A percentile compares a stretch with the other conserved stretches of the same genome.
Conservation (phyloP, 1,140 invertebrate genomes). For the Plectus sambesii region DNA sequence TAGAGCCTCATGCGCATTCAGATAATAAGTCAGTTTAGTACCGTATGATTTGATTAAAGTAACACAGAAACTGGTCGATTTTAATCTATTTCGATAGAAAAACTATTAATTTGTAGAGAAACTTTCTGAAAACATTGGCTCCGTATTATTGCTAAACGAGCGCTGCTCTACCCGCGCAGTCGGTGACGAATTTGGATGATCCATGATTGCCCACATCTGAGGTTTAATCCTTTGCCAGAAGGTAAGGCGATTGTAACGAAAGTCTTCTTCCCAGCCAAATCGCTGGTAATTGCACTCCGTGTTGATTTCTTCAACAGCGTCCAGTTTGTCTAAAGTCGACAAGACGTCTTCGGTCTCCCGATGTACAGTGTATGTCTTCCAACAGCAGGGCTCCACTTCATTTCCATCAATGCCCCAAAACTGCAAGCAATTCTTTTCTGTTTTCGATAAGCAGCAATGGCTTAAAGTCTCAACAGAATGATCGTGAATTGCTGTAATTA, state of each 20-base stretch:
- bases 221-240: slow-evolving; percentile 55
- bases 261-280: slow-evolving; percentile 45
- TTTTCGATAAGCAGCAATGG: slow-evolving; percentile 1
- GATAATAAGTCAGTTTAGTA: too few species aligned
- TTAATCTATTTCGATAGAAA: too few species aligned
- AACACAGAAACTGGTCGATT: too few species aligned
- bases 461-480: too few species aligned
- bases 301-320: slow-evolving; percentile 37
- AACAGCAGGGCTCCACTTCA: slow-evolving; percentile 88
- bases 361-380: slow-evolving; percentile 74
- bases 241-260: slow-evolving; percentile 35
- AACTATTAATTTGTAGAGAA: too few species aligned
- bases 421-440: slow-evolving; percentile 48
- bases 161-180: slow-evolving; percentile 76
- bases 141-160: too few species aligned
- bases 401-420: slow-evolving; percentile 91
- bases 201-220: slow-evolving; percentile 75
- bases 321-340: slow-evolving; percentile 33
- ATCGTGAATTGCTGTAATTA: too few species aligned
- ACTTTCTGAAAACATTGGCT: too few species aligned
- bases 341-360: slow-evolving; percentile 60
- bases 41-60: too few species aligned
- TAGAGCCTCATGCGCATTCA: too few species aligned
- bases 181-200: slow-evolving; percentile 74
- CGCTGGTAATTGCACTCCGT: slow-evolving; percentile 34